A percentile compares a stretch with the other conserved stretches of the same genome.
phyloP scores from a whole-genome alignment of 1,140 invertebrate species.

The Trialeurodes vaporariorum region DNA sequence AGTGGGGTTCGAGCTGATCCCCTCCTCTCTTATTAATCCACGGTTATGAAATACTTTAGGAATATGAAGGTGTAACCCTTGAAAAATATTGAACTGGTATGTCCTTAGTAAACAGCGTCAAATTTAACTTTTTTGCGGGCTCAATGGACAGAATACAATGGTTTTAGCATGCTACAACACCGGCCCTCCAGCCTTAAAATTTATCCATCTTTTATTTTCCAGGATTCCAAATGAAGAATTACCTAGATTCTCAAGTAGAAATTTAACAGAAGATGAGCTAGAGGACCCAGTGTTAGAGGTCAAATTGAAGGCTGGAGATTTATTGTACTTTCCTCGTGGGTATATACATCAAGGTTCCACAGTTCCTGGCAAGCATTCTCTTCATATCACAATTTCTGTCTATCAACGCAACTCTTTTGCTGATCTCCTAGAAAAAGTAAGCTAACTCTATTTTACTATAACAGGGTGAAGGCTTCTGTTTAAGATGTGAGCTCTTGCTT shows the following conservation, averaged over 20 bases:
- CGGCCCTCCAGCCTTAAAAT: too few species aligned
- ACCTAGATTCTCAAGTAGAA: slow-evolving; percentile 67
- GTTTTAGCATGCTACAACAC: too few species aligned
- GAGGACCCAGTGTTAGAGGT: slow-evolving; percentile 71
- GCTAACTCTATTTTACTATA: slow-evolving; percentile 14
- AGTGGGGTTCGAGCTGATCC: too few species aligned
- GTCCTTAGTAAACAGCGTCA: too few species aligned
- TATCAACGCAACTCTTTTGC: slow-evolving; percentile 85
- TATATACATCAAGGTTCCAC: slow-evolving; percentile 84
- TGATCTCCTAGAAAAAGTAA: slow-evolving; percentile 68
- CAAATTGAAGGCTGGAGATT: slow-evolving; percentile 70
- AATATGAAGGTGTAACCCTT: too few species aligned
- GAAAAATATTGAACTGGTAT: too few species aligned
- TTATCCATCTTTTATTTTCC: too few species aligned
- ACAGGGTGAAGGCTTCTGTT: slow-evolving; percentile 5
- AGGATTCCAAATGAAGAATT: slow-evolving; percentile 46
- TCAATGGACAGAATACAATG: too few species aligned
- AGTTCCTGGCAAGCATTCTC: slow-evolving; percentile 60
- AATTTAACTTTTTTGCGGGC: too few species aligned
- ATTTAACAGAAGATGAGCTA: slow-evolving; percentile 66
- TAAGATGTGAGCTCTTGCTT: not conserved
- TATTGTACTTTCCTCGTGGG: slow-evolving; percentile 86
- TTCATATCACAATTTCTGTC: slow-evolving; percentile 85
- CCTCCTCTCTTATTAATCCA: too few species aligned
- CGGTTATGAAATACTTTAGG: too few species aligned